Evolutionary conservation across 2,113 vertebrate species (phyloP).

Genomic region (Scomber japonicus): DNA sequence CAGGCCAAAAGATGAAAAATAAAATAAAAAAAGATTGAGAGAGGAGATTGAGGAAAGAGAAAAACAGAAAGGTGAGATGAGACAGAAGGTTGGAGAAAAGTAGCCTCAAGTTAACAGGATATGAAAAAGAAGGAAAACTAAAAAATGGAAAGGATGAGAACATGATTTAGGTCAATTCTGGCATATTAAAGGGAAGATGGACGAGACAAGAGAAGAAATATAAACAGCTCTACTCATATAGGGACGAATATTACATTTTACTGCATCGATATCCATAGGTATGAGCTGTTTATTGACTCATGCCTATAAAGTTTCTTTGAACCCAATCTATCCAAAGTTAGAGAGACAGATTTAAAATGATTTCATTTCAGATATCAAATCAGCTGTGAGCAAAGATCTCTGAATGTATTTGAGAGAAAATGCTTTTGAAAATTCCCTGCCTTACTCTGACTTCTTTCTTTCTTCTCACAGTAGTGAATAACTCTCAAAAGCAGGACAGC

Average conservation of each 20-base stretch:
- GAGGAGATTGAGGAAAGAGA: not conserved
- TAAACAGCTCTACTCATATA: constrained; percentile 22
- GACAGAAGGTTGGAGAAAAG: not conserved
- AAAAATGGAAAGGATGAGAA: not conserved
- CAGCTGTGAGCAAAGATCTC: constrained; percentile 30
- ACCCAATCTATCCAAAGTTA: constrained; percentile 25
- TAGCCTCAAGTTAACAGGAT: not conserved
- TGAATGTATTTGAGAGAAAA: constrained; percentile 21
- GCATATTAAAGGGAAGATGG: constrained; percentile 1
- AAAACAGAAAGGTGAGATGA: constrained; percentile 2
- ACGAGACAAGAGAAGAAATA: constrained; percentile 11
- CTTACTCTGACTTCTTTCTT: constrained; percentile 13
- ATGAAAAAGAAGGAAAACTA: not conserved
- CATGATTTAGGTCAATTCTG: not conserved
- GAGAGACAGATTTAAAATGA: constrained; percentile 42
- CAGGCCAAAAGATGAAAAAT: constrained; percentile 45
- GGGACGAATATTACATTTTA: constrained; percentile 38
- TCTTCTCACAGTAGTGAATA: constrained; percentile 7
- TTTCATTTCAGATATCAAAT: constrained; percentile 57
- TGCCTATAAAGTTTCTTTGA: constrained; percentile 43
- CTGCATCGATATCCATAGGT: constrained; percentile 38
- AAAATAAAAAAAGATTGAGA: not conserved
- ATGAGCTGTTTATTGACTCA: constrained; percentile 54
- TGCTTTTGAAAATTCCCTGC: constrained; percentile 8
- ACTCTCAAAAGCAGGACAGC: constrained; percentile 14